Evolutionary conservation across 2,113 vertebrate genomes (phyloP), one percentile per base, ranked within the genome.

Genomic region (Pygoscelis adeliae): DNA sequence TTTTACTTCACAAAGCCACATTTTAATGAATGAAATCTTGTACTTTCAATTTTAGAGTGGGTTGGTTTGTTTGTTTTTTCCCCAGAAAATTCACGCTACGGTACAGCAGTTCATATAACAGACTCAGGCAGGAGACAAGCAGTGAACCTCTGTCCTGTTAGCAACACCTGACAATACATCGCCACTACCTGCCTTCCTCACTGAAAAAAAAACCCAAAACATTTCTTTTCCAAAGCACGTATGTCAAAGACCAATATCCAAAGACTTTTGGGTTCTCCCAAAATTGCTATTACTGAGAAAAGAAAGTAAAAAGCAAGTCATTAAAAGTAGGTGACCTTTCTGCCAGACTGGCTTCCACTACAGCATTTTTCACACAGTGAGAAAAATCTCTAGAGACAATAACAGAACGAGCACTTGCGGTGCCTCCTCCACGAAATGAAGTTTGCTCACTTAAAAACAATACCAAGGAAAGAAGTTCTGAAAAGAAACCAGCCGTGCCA

Each of bases 241-340:
- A 58, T 15, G 10, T 47, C 40, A 59, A 82, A 61, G 44, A 65
- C 42, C 55, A 78, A 38, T 42, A 70, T 72, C 65, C 58, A 74
- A 89, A 95, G 55, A 89, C 47, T 90, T 88, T 50, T 36, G 74
- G 13, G 16, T 82, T 83, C 62, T 87, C 69, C 76, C 81, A 42
- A 42, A 42, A n/a, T n/a, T 79, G 42, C 83, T 85, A 7, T 29
- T 90, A 46, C 36, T 29, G 66, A 95, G 69, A 89, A 44, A 59
- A 42, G 50, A 70, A 95, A 74, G 46, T 58, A 70, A 92, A 92
- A 87, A 44, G 46, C 36, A 85, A 89, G 26, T 52, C 55, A 78
- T 94, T 90, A 66, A 56, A 62, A 93, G 62, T 73, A 96, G 87
- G 82, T 90, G 94, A 95, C 91, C 78, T 96, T 95, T 95, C 78